Conservation (phyloP, 1,140 invertebrate genomes). For the Apolygus lucorum region DNA sequence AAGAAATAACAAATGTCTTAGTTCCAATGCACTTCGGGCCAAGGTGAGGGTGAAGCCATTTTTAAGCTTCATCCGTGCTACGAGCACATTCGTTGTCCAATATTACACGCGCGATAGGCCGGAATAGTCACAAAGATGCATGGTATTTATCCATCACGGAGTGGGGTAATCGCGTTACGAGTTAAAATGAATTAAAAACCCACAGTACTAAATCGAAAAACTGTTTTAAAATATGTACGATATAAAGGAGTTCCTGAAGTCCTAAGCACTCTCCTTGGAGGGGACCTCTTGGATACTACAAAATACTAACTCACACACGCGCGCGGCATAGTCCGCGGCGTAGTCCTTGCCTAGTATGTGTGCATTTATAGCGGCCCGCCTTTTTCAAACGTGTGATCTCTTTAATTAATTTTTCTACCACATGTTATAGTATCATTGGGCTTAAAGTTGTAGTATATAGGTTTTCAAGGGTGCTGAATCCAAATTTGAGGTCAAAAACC, state of each 20-base stretch:
- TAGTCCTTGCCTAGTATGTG: no score
- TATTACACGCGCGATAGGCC: not conserved
- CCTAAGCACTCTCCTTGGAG: constrained; percentile 29
- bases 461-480: no score
- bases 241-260: constrained; percentile 15
- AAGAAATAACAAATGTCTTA: constrained; percentile 17
- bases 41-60: constrained; percentile 28
- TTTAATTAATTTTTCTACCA: no score
- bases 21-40: not conserved
- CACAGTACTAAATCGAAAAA: constrained; percentile 1
- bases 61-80: constrained; percentile 26
- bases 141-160: not conserved
- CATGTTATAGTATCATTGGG: no score
- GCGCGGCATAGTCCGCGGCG: no score
- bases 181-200: not conserved
- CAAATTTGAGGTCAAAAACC: no score
- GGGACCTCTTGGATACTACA: no score
- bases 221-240: not conserved
- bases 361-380: no score
- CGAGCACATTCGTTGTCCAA: constrained; percentile 19
- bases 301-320: no score
- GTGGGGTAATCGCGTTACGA: not conserved
- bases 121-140: not conserved
- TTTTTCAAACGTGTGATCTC: no score
- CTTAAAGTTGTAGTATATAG: no score